Evolutionary conservation across 2,113 vertebrate genomes (phyloP).

Genomic region (Lophura nycthemera): DNA sequence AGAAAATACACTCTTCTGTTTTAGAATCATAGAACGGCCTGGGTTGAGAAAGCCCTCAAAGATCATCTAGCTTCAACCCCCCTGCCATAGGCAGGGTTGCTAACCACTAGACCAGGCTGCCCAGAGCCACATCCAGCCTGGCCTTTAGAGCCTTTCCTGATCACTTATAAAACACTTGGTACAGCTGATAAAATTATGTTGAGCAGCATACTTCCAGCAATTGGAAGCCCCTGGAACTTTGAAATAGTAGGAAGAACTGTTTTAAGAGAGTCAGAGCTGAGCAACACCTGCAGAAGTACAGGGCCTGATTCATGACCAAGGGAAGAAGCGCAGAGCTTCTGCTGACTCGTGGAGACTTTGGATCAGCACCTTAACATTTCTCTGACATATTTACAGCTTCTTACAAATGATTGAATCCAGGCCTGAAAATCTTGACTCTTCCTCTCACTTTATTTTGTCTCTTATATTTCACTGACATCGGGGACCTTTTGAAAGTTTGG

Average conservation of each 20-base stretch:
- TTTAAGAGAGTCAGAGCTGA: not conserved
- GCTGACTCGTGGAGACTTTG: not conserved
- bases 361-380: not conserved
- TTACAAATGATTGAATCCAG: not conserved
- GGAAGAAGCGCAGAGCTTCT: not conserved
- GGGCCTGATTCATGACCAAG: not conserved
- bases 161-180: not conserved
- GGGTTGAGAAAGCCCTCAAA: too few relatives aligned
- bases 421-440: not conserved
- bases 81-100: too few relatives aligned
- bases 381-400: not conserved
- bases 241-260: not conserved
- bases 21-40: not conserved
- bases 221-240: not conserved
- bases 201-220: not conserved
- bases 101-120: too few relatives aligned
- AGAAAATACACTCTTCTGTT: not conserved
- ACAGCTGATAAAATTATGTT: not conserved
- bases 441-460: not conserved
- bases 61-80: too few relatives aligned
- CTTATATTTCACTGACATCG: not conserved
- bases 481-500: not conserved
- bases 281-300: not conserved
- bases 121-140: too few relatives aligned
- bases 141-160: not conserved